A percentile compares a stretch with the other conserved stretches of the same genome.
phyloP scores from a whole-genome alignment of 2,113 vertebrate genomes.

The Nansenia antarctica region DNA sequence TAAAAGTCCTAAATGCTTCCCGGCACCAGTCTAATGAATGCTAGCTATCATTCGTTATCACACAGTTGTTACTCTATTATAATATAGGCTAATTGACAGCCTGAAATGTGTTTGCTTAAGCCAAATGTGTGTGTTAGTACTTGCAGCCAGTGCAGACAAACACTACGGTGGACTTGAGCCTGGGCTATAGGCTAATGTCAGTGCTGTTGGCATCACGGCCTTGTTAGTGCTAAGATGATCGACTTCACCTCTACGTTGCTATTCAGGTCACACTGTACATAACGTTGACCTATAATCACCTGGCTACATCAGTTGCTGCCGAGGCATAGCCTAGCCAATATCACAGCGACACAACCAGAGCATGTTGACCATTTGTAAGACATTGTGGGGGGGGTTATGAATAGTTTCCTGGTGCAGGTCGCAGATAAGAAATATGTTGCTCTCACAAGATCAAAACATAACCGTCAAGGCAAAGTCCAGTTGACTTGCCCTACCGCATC shows the following conservation, averaged over 20 bases:
- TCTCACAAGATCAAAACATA: background rate
- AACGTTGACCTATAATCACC: constrained; percentile 46
- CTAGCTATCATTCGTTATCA: constrained; percentile 40
- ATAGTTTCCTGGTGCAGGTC: background rate
- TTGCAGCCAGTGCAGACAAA: constrained; percentile 26
- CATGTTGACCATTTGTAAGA: background rate
- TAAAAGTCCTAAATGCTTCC: constrained; percentile 47
- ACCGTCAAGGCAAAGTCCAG: too few species aligned
- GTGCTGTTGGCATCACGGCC: constrained; percentile 53
- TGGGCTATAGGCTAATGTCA: constrained; percentile 55
- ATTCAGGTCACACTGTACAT: constrained; percentile 51
- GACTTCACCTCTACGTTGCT: constrained; percentile 61
- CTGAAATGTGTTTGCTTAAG: background rate
- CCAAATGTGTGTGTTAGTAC: constrained; percentile 20
- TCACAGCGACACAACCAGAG: constrained; percentile 16
- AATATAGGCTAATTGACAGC: constrained; percentile 15
- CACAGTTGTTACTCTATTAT: constrained; percentile 18
- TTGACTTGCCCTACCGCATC: too few species aligned
- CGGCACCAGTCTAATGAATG: constrained; percentile 52
- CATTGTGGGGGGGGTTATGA: background rate
- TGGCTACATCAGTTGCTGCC: constrained; percentile 36
- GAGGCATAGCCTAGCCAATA: constrained; percentile 44
- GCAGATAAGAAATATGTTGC: too few species aligned
- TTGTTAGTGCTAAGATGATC: constrained; percentile 55
- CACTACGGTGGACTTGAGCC: constrained; percentile 45